phyloP scores from a whole-genome alignment of 2,113 vertebrate genomes.

The Sclerurus mexicanus region DNA sequence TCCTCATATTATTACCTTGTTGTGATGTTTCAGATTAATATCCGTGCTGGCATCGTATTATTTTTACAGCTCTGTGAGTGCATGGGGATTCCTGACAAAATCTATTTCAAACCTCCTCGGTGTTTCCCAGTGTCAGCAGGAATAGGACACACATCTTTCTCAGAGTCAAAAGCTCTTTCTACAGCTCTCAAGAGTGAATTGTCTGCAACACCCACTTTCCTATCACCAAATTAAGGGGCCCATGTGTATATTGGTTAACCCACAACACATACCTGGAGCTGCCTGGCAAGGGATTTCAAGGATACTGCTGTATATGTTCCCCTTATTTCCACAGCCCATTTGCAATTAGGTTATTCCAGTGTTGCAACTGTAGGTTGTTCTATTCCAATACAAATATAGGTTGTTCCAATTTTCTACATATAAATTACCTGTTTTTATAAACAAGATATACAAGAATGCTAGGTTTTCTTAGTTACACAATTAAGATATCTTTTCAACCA shows the following conservation, averaged over 20 bases:
- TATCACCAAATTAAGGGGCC: background rate
- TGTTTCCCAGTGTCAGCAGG: background rate
- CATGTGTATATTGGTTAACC: background rate
- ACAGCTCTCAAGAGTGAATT: background rate
- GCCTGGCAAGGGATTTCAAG: background rate
- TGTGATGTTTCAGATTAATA: background rate
- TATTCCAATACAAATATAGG: background rate
- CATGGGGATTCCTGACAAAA: background rate
- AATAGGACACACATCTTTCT: background rate
- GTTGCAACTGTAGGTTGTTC: background rate
- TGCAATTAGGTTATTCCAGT: background rate
- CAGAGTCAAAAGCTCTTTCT: slow-evolving; percentile 9
- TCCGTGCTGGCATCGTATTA: background rate
- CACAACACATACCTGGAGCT: background rate
- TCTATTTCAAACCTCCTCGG: background rate
- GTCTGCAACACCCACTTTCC: background rate
- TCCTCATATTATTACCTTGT: background rate
- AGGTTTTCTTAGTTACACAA: background rate
- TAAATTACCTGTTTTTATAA: background rate
- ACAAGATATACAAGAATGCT: background rate
- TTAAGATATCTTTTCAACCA: background rate
- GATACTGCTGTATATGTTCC: background rate
- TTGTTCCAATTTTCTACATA: background rate
- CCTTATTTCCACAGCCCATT: background rate
- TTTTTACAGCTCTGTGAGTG: background rate